phyloP scores from a whole-genome alignment of 2,797 vertebrate genomes.

The Cyprinodon diabolis region DNA sequence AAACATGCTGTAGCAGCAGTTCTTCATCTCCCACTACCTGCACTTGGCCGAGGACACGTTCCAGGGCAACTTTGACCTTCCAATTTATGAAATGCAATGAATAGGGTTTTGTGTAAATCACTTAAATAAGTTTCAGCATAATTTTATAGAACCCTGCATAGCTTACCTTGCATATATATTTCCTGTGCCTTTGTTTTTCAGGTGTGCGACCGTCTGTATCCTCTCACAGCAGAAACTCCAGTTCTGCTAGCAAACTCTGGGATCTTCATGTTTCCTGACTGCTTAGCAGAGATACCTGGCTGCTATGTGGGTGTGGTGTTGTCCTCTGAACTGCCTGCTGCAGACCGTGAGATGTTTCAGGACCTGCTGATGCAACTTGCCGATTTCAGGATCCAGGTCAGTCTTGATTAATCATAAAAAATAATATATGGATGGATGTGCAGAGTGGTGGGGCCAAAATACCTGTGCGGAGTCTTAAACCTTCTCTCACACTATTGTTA shows the following conservation, averaged over 20 bases:
- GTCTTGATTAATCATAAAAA: slow-evolving; percentile 9
- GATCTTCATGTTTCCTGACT: slow-evolving; percentile 95
- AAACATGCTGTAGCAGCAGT: too few relatives aligned
- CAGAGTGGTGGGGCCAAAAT: background rate
- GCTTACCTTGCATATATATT: background rate
- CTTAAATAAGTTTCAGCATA: background rate
- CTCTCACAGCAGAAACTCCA: slow-evolving; percentile 86
- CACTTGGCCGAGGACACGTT: too few relatives aligned
- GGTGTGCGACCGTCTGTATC: slow-evolving; percentile 94
- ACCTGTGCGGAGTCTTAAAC: background rate
- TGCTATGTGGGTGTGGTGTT: slow-evolving; percentile 91
- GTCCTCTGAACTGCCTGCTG: slow-evolving; percentile 88
- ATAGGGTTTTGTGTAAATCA: too few relatives aligned
- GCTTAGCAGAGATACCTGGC: slow-evolving; percentile 82
- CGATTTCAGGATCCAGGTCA: slow-evolving; percentile 91
- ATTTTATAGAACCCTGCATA: background rate
- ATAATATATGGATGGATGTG: background rate
- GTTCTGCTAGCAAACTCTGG: slow-evolving; percentile 90
- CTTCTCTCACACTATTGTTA: too few relatives aligned
- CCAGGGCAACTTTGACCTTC: too few relatives aligned
- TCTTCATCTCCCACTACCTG: too few relatives aligned
- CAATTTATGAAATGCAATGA: too few relatives aligned
- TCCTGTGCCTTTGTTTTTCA: slow-evolving; percentile 60
- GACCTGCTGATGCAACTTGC: slow-evolving; percentile 88
- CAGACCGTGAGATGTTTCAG: slow-evolving; percentile 85